Base-by-base conservation (phyloP, 2,888 invertebrate species). In the Gymnocheta viridis region DNA sequence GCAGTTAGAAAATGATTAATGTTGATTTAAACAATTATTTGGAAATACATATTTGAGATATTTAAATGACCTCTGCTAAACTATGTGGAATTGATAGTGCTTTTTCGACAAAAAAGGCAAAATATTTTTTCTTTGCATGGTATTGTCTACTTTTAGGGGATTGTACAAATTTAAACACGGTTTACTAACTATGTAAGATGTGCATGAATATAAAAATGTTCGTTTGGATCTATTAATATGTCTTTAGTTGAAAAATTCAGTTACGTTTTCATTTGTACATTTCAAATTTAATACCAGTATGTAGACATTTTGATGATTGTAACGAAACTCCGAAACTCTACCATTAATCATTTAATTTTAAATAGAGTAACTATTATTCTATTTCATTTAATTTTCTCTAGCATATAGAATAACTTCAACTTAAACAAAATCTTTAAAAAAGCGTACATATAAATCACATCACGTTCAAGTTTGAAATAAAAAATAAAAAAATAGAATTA, bases 1-100 rank as follows among this genome's bases (percentile, higher is more conserved):
- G 88, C 87, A 87, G 88, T 88, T 88, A 80, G 82, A 88, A 87
- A 85, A 85, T 86, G 86, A 77, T 44, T 29, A 51, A 76, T 69
- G 27, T 4, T 14, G 7, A 12, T 62, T 17, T 9, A 62, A 62
- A 22, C 32, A 32, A n/a, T 54, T 27, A 22, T 35, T 38, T 2
- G 7, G 35, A 22, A 38, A 35, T n/a, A 35, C 2, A 12, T 38
- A 44, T 44, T 6, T 17, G 4, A 44, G 44, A 44, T n/a, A n/a
- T 44, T 44, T 17, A 17, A 44, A 17, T 17, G 17, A 44, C 4
- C 12, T 38, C 12, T 38, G 5, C 1, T 6, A 17, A 17, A 44
- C 0, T 17, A 17, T 47, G 17, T 9, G 19, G 19, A 47, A 47
- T 47, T 17, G 17, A 9, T 47, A 47, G 47, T 9, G 9, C 4